phyloP scores from a whole-genome alignment of 2,797 vertebrate species.

The Chrysocyon brachyurus region DNA sequence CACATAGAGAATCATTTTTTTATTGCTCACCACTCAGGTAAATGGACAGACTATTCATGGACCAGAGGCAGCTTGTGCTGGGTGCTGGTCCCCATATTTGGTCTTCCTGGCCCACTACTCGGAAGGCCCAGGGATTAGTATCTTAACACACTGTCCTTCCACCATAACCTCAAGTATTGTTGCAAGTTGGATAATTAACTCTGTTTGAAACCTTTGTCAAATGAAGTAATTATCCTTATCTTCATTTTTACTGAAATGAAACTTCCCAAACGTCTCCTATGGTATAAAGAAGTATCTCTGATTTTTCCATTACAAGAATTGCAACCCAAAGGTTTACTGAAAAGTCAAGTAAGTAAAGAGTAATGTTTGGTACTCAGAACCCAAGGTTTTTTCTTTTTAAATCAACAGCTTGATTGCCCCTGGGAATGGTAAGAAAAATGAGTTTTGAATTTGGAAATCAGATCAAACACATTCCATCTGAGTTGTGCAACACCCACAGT shows the following conservation, averaged over 20 bases:
- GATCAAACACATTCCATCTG: conserved; percentile 72
- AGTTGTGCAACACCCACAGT: conserved; percentile 27
- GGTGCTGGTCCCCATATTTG: no score
- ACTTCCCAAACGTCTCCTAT: not conserved
- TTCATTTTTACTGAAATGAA: conserved; percentile 44
- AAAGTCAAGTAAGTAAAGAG: not conserved
- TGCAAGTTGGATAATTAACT: not conserved
- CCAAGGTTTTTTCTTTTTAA: conserved; percentile 19
- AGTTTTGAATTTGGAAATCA: conserved; percentile 68
- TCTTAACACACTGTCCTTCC: not conserved
- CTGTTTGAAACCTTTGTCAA: not conserved
- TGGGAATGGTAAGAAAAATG: conserved; percentile 57
- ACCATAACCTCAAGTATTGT: not conserved
- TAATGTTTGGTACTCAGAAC: not conserved
- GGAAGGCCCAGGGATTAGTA: not conserved
- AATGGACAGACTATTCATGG: not conserved
- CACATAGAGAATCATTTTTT: not conserved
- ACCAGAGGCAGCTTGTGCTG: not conserved
- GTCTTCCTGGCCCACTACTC: not conserved
- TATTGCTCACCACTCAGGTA: not conserved
- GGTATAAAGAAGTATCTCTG: not conserved
- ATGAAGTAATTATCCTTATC: not conserved
- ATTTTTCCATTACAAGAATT: conserved; percentile 10
- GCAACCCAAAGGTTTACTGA: not conserved
- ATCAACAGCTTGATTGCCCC: conserved; percentile 30